phyloP scores from a whole-genome alignment of 1,140 invertebrate genomes.

The Drosophila leontia region DNA sequence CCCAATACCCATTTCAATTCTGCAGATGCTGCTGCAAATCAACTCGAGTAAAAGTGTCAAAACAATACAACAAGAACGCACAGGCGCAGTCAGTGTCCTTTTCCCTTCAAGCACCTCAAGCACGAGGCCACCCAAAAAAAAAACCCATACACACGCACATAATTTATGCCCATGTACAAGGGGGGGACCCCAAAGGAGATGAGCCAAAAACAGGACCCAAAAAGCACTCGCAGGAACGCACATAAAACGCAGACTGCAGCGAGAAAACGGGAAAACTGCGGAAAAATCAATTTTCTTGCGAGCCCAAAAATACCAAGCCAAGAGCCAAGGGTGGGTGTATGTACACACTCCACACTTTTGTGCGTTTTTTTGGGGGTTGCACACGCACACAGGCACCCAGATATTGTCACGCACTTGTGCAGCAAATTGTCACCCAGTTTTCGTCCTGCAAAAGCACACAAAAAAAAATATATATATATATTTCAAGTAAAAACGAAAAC shows the following conservation, averaged over 20 bases:
- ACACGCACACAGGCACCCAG: conserved; percentile 40
- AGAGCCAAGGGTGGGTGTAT: conserved; percentile 23
- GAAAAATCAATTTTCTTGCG: conserved; percentile 82
- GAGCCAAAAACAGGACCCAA: conserved; percentile 21
- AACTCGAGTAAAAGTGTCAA: conserved; percentile 78
- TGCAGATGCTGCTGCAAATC: conserved; percentile 67
- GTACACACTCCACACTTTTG: conserved; percentile 36
- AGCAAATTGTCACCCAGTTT: conserved; percentile 81
- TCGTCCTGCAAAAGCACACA: conserved; percentile 24
- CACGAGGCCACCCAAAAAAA: neutral
- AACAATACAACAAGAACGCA: conserved; percentile 69
- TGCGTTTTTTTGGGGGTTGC: conserved; percentile 68
- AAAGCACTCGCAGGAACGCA: conserved; percentile 54
- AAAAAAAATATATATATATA: neutral
- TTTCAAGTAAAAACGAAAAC: too few species aligned
- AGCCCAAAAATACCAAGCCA: conserved; percentile 43
- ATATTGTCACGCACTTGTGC: conserved; percentile 73
- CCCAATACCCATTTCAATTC: conserved; percentile 10
- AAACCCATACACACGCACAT: conserved; percentile 50
- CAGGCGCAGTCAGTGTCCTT: conserved; percentile 50
- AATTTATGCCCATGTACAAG: conserved; percentile 75
- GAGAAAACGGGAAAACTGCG: conserved; percentile 62
- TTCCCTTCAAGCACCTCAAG: neutral
- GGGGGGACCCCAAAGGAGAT: conserved; percentile 22
- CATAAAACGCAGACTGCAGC: conserved; percentile 81